Conservation (phyloP, 1,140 invertebrate species). For the Anthonomus grandis region DNA sequence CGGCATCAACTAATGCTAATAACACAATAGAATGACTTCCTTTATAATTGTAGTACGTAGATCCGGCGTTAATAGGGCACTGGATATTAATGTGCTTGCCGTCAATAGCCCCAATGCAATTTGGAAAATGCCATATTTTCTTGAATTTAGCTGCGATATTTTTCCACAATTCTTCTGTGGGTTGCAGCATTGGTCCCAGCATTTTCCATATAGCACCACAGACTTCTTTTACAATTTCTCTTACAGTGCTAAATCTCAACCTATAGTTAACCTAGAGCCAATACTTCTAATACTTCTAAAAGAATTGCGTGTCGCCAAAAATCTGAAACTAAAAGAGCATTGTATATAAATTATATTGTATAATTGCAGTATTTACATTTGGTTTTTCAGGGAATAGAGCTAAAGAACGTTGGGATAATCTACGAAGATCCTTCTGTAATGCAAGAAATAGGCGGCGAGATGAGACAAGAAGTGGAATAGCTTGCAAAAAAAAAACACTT, state of each 20-base stretch:
- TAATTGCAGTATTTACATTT: too few relatives aligned
- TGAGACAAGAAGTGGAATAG: too few relatives aligned
- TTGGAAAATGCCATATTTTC: background rate
- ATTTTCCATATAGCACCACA: conserved; percentile 19
- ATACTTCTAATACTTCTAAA: background rate
- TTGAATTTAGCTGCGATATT: conserved; percentile 5
- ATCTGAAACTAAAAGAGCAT: background rate
- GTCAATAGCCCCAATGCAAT: too few relatives aligned
- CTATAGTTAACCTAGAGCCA: conserved; percentile 15
- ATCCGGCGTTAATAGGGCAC: conserved; percentile 7
- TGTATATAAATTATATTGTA: background rate
- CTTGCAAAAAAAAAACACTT: background rate
- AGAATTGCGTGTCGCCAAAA: background rate
- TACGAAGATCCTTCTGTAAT: too few relatives aligned
- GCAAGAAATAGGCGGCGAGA: too few relatives aligned
- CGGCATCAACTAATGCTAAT: too few relatives aligned
- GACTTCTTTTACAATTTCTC: conserved; percentile 18
- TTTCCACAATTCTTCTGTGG: conserved; percentile 3
- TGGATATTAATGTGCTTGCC: too few relatives aligned
- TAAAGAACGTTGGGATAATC: too few relatives aligned
- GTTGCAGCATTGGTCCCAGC: background rate
- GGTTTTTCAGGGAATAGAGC: too few relatives aligned
- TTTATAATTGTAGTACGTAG: conserved; percentile 5
- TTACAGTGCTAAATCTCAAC: conserved; percentile 19
- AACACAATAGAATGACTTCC: too few relatives aligned